A percentile compares a stretch with the other conserved stretches of the same genome.
These are phyloP conservation scores for Eubasilissa regina DNA, from an alignment of 1,140 invertebrate genomes.

Conservation along the genomic window DNA sequence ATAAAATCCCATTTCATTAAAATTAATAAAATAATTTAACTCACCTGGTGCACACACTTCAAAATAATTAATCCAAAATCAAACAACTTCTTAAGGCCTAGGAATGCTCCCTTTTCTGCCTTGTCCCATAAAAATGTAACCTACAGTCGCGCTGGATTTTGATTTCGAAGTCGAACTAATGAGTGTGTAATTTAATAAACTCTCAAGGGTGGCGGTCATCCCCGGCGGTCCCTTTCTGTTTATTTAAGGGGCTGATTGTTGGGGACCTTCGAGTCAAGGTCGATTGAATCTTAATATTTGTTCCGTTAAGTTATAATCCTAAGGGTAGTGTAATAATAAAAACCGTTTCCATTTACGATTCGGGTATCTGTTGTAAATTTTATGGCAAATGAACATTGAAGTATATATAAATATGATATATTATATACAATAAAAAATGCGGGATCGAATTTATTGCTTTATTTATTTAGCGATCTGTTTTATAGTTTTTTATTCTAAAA, in stretches of 20 bases:
- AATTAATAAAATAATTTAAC: too few species aligned
- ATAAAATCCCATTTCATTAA: too few species aligned
- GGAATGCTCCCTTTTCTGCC: neutral
- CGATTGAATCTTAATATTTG: conserved; percentile 23
- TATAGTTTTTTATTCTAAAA: too few species aligned
- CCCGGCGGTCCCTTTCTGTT: conserved; percentile 58
- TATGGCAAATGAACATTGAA: neutral
- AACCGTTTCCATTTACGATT: neutral
- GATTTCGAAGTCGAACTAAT: conserved; percentile 54
- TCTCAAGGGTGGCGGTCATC: conserved; percentile 57
- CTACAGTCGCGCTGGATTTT: neutral
- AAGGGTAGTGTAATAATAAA: conserved; percentile 12
- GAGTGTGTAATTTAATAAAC: conserved; percentile 59
- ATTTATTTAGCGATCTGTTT: too few species aligned
- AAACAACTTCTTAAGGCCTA: neutral
- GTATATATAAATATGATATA: neutral
- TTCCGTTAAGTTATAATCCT: conserved; percentile 1
- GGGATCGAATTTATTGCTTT: too few species aligned
- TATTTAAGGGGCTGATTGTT: conserved; percentile 59
- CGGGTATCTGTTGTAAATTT: conserved; percentile 12
- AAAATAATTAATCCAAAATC: conserved; percentile 21
- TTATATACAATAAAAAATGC: neutral
- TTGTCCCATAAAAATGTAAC: conserved; percentile 34
- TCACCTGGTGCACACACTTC: conserved; percentile 17
- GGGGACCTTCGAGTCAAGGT: conserved; percentile 27